A percentile compares a stretch with the other conserved stretches of the same genome.
These are phyloP conservation scores for Lutjanus argentimaculatus DNA, from an alignment of 2,797 vertebrate species.

Conservation along the genomic window DNA sequence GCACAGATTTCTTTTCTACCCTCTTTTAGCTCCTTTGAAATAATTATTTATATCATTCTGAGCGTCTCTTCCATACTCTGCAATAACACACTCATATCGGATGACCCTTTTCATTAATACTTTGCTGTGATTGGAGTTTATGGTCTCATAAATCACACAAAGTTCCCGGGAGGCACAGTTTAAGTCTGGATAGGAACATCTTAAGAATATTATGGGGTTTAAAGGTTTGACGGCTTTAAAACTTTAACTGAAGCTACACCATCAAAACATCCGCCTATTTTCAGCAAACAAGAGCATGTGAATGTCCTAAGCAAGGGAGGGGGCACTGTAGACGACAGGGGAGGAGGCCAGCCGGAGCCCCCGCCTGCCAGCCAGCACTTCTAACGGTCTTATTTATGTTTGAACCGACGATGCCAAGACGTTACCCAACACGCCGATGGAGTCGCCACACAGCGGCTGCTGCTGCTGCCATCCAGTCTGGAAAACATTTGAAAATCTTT, in stretches of 20 bases:
- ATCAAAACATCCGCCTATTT: conserved; percentile 26
- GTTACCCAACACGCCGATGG: conserved; percentile 83
- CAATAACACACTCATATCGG: neutral
- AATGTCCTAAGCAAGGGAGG: conserved; percentile 29
- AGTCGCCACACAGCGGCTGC: conserved; percentile 72
- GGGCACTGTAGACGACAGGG: conserved; percentile 17
- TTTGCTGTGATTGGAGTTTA: conserved; percentile 41
- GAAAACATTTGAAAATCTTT: conserved; percentile 85
- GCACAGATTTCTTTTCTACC: neutral
- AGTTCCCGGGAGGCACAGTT: conserved; percentile 11
- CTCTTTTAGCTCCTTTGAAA: conserved; percentile 7
- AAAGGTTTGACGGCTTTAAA: conserved; percentile 4
- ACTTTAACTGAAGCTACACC: neutral
- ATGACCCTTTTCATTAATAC: conserved; percentile 32
- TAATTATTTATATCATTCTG: conserved; percentile 16
- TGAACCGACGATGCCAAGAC: conserved; percentile 80
- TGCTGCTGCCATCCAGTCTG: conserved; percentile 82
- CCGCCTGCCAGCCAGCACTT: conserved; percentile 44
- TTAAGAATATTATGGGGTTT: neutral
- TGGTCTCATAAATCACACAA: conserved; percentile 42
- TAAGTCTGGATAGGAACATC: conserved; percentile 23
- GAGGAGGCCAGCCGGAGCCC: conserved; percentile 21
- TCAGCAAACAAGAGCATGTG: conserved; percentile 31
- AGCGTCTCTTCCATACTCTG: conserved; percentile 8
- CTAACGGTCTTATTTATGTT: conserved; percentile 82